Evolutionary conservation across 2,797 vertebrate species (phyloP).

Genomic region (Pantherophis alleghaniensis): DNA sequence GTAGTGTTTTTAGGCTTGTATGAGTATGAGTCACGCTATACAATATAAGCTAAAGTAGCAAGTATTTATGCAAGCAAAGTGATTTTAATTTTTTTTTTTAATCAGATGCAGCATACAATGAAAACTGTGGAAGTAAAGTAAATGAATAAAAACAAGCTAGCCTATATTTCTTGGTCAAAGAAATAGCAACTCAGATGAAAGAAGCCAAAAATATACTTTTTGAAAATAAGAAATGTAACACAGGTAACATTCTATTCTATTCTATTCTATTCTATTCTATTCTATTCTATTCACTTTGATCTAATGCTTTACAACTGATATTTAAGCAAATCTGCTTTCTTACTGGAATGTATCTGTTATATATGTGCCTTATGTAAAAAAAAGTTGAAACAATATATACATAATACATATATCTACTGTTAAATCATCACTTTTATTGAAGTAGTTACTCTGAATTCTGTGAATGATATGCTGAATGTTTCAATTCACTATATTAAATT

Average conservation of each 20-base stretch:
- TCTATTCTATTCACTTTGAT: not conserved
- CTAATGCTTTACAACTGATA: not conserved
- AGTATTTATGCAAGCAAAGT: not conserved
- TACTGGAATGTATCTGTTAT: not conserved
- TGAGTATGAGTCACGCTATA: not conserved
- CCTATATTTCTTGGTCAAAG: not conserved
- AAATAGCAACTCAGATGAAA: not conserved
- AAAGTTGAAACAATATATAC: not conserved
- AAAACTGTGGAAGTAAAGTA: not conserved
- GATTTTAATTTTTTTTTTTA: not conserved
- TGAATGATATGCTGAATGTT: constrained; percentile 24
- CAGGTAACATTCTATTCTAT: not conserved
- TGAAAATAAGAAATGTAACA: not conserved
- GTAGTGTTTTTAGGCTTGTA: not conserved
- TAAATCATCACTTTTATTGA: constrained; percentile 20
- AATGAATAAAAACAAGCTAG: not conserved
- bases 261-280: too few species aligned
- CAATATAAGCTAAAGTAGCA: not conserved
- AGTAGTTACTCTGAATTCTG: not conserved
- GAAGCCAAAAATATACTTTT: not conserved
- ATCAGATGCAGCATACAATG: not conserved
- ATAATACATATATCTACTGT: not conserved
- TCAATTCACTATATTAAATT: constrained; percentile 24
- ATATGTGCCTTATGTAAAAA: not conserved
- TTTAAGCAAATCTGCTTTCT: not conserved